Conservation (phyloP, 2,113 vertebrate genomes). For the Thamnaconus septentrionalis region DNA sequence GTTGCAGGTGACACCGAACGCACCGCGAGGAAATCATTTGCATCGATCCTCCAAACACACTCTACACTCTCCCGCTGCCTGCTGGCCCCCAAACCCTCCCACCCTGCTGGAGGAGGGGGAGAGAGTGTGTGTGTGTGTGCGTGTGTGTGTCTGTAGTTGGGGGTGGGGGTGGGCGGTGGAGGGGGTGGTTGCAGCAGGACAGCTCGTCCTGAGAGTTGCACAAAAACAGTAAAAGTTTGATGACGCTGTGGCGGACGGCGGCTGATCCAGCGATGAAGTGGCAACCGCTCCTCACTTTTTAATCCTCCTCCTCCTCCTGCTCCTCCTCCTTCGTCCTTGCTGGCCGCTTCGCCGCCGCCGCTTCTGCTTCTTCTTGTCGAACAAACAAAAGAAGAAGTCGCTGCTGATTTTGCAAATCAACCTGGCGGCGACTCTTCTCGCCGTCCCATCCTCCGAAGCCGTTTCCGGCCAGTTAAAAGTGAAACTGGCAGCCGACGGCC, state of each 20-base stretch:
- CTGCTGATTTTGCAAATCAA: constrained; percentile 4
- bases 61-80: background rate
- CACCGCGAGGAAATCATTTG: constrained; percentile 45
- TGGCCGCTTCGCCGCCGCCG: too few species aligned
- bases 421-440: constrained; percentile 11
- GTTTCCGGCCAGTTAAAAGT: too few species aligned
- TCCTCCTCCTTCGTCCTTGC: too few species aligned
- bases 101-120: too few species aligned
- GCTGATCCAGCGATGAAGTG: background rate
- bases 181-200: constrained; percentile 9
- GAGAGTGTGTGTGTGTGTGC: too few species aligned
- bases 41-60: constrained; percentile 34
- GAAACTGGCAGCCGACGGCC: background rate
- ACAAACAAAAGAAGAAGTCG: background rate
- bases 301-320: too few species aligned
- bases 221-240: constrained; percentile 59
- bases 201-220: too few species aligned
- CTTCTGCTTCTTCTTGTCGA: background rate
- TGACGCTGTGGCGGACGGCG: constrained; percentile 36
- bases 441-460: constrained; percentile 5
- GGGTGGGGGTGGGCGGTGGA: too few species aligned
- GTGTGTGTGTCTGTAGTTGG: background rate
- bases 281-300: background rate
- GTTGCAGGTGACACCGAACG: constrained; percentile 27
- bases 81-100: too few species aligned